Evolutionary conservation across 2,113 vertebrate species (phyloP).

Genomic region (Scomber japonicus): DNA sequence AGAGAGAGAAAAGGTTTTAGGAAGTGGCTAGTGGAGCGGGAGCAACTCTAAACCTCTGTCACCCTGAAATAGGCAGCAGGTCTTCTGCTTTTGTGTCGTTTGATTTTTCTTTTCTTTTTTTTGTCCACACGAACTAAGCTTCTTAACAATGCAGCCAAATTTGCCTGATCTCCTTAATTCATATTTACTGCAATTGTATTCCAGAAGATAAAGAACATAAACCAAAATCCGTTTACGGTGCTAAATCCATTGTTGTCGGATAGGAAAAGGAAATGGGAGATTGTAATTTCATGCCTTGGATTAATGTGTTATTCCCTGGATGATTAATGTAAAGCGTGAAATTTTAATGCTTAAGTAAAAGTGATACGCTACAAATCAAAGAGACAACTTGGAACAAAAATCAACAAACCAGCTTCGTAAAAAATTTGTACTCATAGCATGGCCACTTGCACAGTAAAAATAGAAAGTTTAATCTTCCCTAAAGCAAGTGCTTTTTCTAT

Average conservation of each 20-base stretch:
- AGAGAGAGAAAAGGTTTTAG: slow-evolving; percentile 26
- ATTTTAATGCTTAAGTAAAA: slow-evolving; percentile 77
- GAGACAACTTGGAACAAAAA: slow-evolving; percentile 59
- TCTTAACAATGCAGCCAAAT: slow-evolving; percentile 80
- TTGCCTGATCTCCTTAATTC: slow-evolving; percentile 82
- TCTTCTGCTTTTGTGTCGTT: slow-evolving; percentile 50
- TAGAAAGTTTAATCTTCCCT: slow-evolving; percentile 72
- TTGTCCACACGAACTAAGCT: slow-evolving; percentile 72
- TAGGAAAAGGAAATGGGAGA: slow-evolving; percentile 68
- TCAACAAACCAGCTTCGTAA: slow-evolving; percentile 44
- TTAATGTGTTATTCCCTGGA: slow-evolving; percentile 79
- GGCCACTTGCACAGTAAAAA: slow-evolving; percentile 66
- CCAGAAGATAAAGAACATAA: slow-evolving; percentile 79
- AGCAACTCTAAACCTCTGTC: slow-evolving; percentile 48
- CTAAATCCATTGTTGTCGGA: slow-evolving; percentile 80
- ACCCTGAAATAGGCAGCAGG: slow-evolving; percentile 52
- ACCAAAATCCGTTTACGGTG: slow-evolving; percentile 80
- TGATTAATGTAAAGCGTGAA: slow-evolving; percentile 81
- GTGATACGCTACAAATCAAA: slow-evolving; percentile 54
- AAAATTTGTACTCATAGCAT: slow-evolving; percentile 1
- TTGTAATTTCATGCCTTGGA: slow-evolving; percentile 82
- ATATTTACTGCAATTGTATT: slow-evolving; percentile 82
- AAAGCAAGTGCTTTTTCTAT: slow-evolving; percentile 57
- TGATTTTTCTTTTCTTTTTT: slow-evolving; percentile 22
- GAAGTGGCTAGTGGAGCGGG: slow-evolving; percentile 42